phyloP scores from a whole-genome alignment of 1,140 invertebrate species.

The Oncopeltus fasciatus region DNA sequence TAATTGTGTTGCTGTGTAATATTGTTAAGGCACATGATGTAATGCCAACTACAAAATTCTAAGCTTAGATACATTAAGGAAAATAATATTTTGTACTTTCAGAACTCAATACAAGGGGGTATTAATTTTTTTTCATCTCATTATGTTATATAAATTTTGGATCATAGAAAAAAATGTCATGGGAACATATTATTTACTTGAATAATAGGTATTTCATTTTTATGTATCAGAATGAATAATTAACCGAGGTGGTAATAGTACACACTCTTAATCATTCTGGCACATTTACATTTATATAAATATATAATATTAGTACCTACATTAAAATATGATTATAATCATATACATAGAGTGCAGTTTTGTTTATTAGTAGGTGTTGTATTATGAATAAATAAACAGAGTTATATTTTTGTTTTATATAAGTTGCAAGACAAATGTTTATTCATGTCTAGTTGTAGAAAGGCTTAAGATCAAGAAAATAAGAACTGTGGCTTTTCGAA shows the following conservation, averaged over 20 bases:
- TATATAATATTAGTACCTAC: constrained; percentile 14
- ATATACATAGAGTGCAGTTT: constrained; percentile 15
- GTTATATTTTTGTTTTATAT: constrained; percentile 20
- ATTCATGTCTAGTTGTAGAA: constrained; percentile 20
- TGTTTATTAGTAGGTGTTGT: constrained; percentile 19
- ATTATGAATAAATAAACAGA: constrained; percentile 18
- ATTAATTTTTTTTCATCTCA: constrained; percentile 13
- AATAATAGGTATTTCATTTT: constrained; percentile 7
- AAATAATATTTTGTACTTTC: not conserved
- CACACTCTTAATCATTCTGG: constrained; percentile 7
- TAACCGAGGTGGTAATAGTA: not conserved
- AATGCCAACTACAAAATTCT: not conserved
- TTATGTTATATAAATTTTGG: not conserved
- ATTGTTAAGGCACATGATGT: not conserved
- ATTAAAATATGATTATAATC: constrained; percentile 8
- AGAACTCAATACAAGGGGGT: constrained; percentile 9
- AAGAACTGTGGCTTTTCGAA: too few relatives aligned
- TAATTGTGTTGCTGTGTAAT: not conserved
- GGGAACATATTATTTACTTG: constrained; percentile 8
- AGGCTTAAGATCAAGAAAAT: too few relatives aligned
- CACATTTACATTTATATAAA: constrained; percentile 6
- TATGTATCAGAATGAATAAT: constrained; percentile 7
- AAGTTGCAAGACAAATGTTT: constrained; percentile 19
- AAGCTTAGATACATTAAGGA: not conserved
- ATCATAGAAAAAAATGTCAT: not conserved